Base-by-base conservation (phyloP, 2,888 invertebrate species). In the Calliscelio sp. region DNA sequence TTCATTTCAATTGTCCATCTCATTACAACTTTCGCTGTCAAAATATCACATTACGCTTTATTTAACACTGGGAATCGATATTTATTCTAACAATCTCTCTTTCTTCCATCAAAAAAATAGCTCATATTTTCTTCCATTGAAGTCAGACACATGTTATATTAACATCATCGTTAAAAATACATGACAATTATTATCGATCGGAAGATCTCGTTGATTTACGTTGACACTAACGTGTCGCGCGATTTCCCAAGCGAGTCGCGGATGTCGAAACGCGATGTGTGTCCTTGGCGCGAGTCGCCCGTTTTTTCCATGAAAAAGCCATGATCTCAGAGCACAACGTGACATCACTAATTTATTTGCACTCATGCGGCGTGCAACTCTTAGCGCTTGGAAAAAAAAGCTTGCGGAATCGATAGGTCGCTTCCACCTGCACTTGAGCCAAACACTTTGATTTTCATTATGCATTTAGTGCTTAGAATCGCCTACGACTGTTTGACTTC, bases 321-420 rank as follows among this genome's bases (percentile, higher is more conserved):
- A 51, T 81, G 81, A 75, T 77, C 82, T 82, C 77, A 77, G 65
- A 59, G 20, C n/a, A 16, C 25, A 59, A 57, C 49, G 59, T 81
- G 75, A 81, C 81, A 75, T 81, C 75, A 81, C 61, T 24, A 61
- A 59, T 79, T 61, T 61, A 51, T 79, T 79, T 78, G 78, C 61
- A 44, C 41, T 61, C 78, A 55, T 38, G 53, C 46, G 0, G 25
- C 46, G 59, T 28, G 28, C 28, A 28, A 77, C 57, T 59, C n/a
- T 41, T 61, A 46, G 16, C 38, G 70, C 38, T 24, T 66, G 46
- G 51, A 73, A 55, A 74, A 81, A 73, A 32, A 73, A 55, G 51
- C 66, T 51, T 8, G 28, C 18, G 28, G 28, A 65, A 81, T 73
- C 80, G 80, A 81, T 81, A 59, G 32, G 24, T 49, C 73, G 53